Percentiles rank a stretch among this genome's conserved stretches.
Evolutionary conservation across 2,888 invertebrate species (phyloP).

Genomic region (Aleiodes leptofemur): DNA sequence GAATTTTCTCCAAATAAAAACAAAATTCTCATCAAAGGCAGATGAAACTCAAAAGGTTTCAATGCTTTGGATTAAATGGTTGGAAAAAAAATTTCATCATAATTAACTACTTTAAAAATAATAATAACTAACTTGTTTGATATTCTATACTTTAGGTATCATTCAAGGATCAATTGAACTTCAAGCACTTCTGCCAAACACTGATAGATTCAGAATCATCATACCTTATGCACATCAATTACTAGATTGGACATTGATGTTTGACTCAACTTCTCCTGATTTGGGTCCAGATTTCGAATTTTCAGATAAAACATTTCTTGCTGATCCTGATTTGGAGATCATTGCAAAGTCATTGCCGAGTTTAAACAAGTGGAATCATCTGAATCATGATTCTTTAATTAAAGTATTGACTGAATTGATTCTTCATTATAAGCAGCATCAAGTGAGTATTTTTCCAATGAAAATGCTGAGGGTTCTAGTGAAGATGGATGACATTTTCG

Average conservation of each 20-base stretch:
- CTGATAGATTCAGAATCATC: conserved; percentile 80
- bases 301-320: conserved; percentile 82
- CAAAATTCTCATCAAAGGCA: too few relatives aligned
- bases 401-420: conserved; percentile 81
- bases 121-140: not conserved
- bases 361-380: conserved; percentile 81
- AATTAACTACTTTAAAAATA: too few relatives aligned
- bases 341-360: conserved; percentile 78
- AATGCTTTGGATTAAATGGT: too few relatives aligned
- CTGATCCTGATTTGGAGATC: conserved; percentile 78
- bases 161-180: conserved; percentile 55
- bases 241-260: conserved; percentile 83
- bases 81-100: too few relatives aligned
- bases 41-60: too few relatives aligned
- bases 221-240: conserved; percentile 84
- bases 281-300: conserved; percentile 87
- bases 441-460: conserved; percentile 75
- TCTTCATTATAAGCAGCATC: conserved; percentile 80
- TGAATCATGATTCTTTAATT: conserved; percentile 79
- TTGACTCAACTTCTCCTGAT: conserved; percentile 80
- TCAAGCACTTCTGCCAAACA: conserved; percentile 55
- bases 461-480: not conserved
- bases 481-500: not conserved
- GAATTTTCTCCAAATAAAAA: not conserved
- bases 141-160: conserved; percentile 54